Evolutionary conservation across 2,797 vertebrate genomes (phyloP), one percentile per base, ranked within the genome.

Genomic region (Taenioides sp.): DNA sequence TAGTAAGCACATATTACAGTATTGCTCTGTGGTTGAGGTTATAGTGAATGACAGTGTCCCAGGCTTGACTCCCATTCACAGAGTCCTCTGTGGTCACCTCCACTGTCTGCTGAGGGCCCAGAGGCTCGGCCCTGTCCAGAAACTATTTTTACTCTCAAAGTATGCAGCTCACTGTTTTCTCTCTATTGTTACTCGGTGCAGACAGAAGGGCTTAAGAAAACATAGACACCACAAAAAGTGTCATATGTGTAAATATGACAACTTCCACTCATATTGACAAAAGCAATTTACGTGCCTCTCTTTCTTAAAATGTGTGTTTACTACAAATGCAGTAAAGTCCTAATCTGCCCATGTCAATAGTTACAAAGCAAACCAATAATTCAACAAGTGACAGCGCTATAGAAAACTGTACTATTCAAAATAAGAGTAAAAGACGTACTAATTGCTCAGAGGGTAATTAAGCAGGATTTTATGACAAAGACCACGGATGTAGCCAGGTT

Each of bases 291-390:
- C 11, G 1, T 37, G 10, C 17, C 10, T 2, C 11, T 27, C 12
- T 27, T 49, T 27, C 58, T 60, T 23, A 28, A 43, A 43, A 14
- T 43, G 61, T 63, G 10, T 40, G 61, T 40, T 40, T n/a, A 65
- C 22, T 10, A 11, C 43, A 47, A 49, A 17, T 62, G 66, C 69
- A 75, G 40, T 22, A 40, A 76, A 80, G 77, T 65, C 54, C 67
- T 63, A 73, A 76, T 84, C 72, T 78, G 49, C 23, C 10, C 9
- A 62, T 80, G 73, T 83, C 74, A 81, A 72, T 27, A 80, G 59
- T 81, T 76, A 80, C 63, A 72, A 69, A 75, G 72, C 74, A 43
- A 61, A 72, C 3, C 14, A 14, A 64, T 31, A 67, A 43, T 70
- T 72, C 58, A 69, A 75, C 65, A 50, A 61, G 22, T 4, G 59